Conservation (phyloP, 2,113 vertebrate species). For the Mola mola region DNA sequence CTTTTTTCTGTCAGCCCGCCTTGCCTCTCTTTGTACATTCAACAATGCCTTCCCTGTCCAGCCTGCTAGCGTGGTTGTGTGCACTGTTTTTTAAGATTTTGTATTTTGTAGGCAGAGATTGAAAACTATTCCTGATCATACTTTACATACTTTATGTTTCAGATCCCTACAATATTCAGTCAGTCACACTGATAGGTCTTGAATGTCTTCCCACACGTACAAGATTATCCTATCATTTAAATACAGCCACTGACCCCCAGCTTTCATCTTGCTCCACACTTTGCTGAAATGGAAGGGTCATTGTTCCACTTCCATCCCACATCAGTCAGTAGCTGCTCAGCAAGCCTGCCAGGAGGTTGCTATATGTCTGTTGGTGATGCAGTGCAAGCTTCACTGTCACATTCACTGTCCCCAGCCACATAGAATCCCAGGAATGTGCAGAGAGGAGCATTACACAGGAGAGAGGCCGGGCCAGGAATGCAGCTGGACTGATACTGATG, state of each 20-base stretch:
- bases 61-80: constrained; percentile 20
- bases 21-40: constrained; percentile 50
- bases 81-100: background rate
- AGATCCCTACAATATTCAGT: no score
- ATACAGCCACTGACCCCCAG: background rate
- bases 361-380: constrained; percentile 25
- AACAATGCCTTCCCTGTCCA: constrained; percentile 58
- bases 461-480: constrained; percentile 68
- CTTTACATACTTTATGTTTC: no score
- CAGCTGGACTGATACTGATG: constrained; percentile 30
- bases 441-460: constrained; percentile 62
- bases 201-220: background rate
- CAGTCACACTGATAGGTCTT: no score
- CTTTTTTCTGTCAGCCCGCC: constrained; percentile 35
- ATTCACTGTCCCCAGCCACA: constrained; percentile 47
- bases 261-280: constrained; percentile 28
- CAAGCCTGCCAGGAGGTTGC: constrained; percentile 15
- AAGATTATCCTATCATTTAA: constrained; percentile 4
- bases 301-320: constrained; percentile 29
- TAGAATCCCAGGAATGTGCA: constrained; percentile 68
- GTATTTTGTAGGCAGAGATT: background rate
- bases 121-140: no score
- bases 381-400: constrained; percentile 28
- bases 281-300: constrained; percentile 9
- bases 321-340: constrained; percentile 35